These are phyloP conservation scores for Drosophila emarginata DNA, from an alignment of 2,888 invertebrate genomes.

Conservation along the genomic window DNA sequence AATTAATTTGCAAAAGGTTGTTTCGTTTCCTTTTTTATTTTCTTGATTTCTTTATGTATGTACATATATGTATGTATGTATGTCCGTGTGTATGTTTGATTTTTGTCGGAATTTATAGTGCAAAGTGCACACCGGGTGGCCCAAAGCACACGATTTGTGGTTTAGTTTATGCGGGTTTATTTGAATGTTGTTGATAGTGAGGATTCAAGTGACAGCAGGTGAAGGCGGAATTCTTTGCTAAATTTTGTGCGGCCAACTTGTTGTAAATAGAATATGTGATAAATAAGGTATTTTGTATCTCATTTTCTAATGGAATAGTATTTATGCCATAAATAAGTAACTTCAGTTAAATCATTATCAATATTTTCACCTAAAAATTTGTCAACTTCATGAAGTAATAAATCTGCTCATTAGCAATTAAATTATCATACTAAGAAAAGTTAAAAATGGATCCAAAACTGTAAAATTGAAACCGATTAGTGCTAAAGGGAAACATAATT, in stretches of 20 bases:
- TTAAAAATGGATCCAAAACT: too few relatives aligned
- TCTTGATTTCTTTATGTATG: too few relatives aligned
- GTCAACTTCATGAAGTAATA: too few relatives aligned
- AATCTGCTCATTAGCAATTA: too few relatives aligned
- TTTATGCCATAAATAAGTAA: too few relatives aligned
- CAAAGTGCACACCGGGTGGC: constrained; percentile 39
- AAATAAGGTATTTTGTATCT: not conserved
- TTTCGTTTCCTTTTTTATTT: constrained; percentile 19
- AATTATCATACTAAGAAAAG: too few relatives aligned
- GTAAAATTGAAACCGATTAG: too few relatives aligned
- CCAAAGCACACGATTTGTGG: constrained; percentile 19
- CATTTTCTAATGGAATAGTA: too few relatives aligned
- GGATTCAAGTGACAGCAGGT: not conserved
- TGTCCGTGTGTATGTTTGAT: constrained; percentile 22
- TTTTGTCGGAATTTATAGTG: constrained; percentile 46
- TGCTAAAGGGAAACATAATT: too few relatives aligned
- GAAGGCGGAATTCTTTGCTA: not conserved
- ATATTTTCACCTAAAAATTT: too few relatives aligned
- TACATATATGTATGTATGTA: too few relatives aligned
- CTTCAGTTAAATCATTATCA: too few relatives aligned
- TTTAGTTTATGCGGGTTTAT: constrained; percentile 25
- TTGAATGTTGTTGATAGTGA: not conserved
- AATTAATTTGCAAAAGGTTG: constrained; percentile 69
- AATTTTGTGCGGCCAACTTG: constrained; percentile 1
- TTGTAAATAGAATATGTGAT: not conserved